Evolutionary conservation across 2,888 invertebrate genomes (phyloP).

Genomic region (Apamea monoglypha): DNA sequence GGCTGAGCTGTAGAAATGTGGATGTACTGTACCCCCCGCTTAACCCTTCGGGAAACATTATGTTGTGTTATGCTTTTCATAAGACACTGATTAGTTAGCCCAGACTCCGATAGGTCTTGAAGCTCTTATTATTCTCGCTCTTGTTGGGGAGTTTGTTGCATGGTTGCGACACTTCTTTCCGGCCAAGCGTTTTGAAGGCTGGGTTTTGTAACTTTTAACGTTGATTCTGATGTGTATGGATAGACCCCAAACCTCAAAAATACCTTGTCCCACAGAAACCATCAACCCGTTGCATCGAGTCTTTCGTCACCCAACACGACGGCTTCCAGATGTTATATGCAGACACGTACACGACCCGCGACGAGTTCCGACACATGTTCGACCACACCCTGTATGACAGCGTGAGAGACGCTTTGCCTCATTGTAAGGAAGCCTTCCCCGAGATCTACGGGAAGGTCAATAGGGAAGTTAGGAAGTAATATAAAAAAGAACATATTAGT

Average conservation of each 20-base stretch:
- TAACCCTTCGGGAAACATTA: too few relatives aligned
- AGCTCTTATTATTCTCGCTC: too few relatives aligned
- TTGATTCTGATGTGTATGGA: background rate
- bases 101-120: too few relatives aligned
- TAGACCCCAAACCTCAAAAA: background rate
- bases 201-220: background rate
- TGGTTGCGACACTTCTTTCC: too few relatives aligned
- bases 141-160: too few relatives aligned
- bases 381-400: conserved; percentile 94
- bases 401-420: conserved; percentile 88
- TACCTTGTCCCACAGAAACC: conserved; percentile 75
- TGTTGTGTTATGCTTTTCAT: too few relatives aligned
- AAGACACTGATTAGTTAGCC: too few relatives aligned
- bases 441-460: conserved; percentile 95
- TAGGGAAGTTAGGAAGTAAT: conserved; percentile 87
- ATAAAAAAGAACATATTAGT: background rate
- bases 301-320: conserved; percentile 92
- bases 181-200: background rate
- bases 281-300: conserved; percentile 93
- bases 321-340: conserved; percentile 97
- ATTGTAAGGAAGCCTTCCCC: conserved; percentile 94
- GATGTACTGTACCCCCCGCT: too few relatives aligned
- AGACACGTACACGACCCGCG: conserved; percentile 93
- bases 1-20: too few relatives aligned
- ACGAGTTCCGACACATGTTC: conserved; percentile 95